phyloP scores from a whole-genome alignment of 2,888 invertebrate species.

The Agonum fuliginosum region DNA sequence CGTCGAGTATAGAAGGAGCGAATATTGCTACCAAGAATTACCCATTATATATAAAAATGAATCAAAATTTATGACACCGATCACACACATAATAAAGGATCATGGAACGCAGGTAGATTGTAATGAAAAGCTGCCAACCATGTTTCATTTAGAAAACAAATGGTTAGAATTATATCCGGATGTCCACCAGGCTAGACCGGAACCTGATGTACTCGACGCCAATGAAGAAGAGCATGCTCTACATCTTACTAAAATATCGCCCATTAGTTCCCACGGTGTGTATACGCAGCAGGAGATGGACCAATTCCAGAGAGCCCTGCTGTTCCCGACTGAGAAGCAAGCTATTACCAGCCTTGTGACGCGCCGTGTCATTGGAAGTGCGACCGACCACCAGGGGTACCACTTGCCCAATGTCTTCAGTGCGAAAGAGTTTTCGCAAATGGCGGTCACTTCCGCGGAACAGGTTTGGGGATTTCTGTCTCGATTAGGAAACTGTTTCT shows the following conservation, averaged over 20 bases:
- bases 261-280: too few relatives aligned
- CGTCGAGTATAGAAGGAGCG: conserved; percentile 2
- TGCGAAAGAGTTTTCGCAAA: background rate
- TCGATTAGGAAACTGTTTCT: background rate
- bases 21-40: conserved; percentile 46
- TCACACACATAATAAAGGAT: conserved; percentile 18
- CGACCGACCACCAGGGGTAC: too few relatives aligned
- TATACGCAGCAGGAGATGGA: too few relatives aligned
- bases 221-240: background rate
- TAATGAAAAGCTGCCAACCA: background rate
- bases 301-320: conserved; percentile 18
- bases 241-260: background rate
- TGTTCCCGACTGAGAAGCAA: too few relatives aligned
- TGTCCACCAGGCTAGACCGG: background rate
- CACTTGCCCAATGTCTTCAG: background rate
- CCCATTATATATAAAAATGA: conserved; percentile 45
- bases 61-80: background rate
- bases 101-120: background rate
- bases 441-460: background rate
- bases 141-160: conserved; percentile 15
- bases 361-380: too few relatives aligned
- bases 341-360: too few relatives aligned
- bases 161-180: conserved; percentile 12
- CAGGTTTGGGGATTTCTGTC: conserved; percentile 13
- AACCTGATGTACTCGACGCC: background rate